Evolutionary conservation across 2,888 invertebrate genomes (phyloP), one percentile per base, ranked within the genome.

Genomic region (Drosophila stalkeri): DNA sequence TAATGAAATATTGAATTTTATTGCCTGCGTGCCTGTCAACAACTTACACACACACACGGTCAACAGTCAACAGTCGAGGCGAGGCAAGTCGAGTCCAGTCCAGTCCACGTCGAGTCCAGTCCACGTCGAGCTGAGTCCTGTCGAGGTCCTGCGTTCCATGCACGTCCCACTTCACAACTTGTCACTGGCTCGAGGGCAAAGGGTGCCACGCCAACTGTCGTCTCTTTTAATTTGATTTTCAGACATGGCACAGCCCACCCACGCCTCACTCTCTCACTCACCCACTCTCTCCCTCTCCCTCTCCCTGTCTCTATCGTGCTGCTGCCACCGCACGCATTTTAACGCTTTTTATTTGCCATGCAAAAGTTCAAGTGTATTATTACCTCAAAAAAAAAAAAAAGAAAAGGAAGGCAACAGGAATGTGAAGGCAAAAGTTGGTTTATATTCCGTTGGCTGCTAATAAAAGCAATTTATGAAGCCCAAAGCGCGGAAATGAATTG

Each of bases 1-100:
- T 90, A 91, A 91, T 91, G 89, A 91, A 90, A 91, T 91, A 91
- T 91, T 90, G 90, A 91, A 91, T 91, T 90, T 90, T 91, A 90
- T 90, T 91, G 91, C 88, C 90, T 91, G 91, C 90, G 90, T 90
- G 91, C 87, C 90, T 91, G 90, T 91, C 91, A 90, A 89, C 91
- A 87, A 90, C 90, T 91, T 81, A 69, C 63, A 71, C 63, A 71
- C 63, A 44, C 55, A 75, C 62, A 2, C 20, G 20, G 46, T 46
- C 46, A 23, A 20, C 16, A 46, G 46, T 3, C 23, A 35, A 2
- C 11, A 51, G 33, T 18, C 39, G 64, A 27, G 27, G 27, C 27
- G 27, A 27, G 23, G 2, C 23, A 0, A 2, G 27, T 27, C 27
- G 5, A 27, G 27, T 27, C 2, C 12, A 14, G 57, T 31, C 31